These are phyloP conservation scores for Cyclina sinensis DNA, from an alignment of 1,140 invertebrate genomes.

Conservation along the genomic window DNA sequence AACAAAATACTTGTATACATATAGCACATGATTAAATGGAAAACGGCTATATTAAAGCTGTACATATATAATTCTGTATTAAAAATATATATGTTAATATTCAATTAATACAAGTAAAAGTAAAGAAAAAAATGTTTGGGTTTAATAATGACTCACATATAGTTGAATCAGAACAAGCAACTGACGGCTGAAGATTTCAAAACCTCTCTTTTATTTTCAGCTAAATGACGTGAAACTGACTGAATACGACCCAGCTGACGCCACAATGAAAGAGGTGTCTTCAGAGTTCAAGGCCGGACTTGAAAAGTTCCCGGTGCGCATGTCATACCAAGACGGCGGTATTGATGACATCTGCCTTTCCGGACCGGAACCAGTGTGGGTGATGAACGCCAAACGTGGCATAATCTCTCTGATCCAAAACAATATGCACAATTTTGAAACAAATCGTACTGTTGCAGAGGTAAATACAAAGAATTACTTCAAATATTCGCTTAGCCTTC, in stretches of 20 bases:
- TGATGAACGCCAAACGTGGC: conserved; percentile 95
- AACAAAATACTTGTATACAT: too few species aligned
- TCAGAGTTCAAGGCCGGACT: conserved; percentile 58
- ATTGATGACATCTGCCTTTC: conserved; percentile 86
- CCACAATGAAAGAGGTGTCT: background rate
- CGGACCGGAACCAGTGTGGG: conserved; percentile 91
- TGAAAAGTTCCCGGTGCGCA: conserved; percentile 86
- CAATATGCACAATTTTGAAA: conserved; percentile 93
- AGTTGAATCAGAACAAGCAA: background rate
- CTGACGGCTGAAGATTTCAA: background rate
- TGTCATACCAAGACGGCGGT: conserved; percentile 86
- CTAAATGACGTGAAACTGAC: conserved; percentile 32
- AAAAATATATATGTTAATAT: too few species aligned
- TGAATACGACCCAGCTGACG: conserved; percentile 41
- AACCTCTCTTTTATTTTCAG: background rate
- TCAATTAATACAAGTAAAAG: background rate
- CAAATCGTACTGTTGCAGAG: conserved; percentile 89
- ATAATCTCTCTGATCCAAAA: conserved; percentile 95
- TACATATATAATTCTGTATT: too few species aligned
- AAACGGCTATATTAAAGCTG: too few species aligned
- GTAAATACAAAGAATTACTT: too few species aligned
- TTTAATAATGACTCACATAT: background rate
- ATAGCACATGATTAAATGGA: too few species aligned
- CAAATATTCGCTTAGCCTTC: too few species aligned
- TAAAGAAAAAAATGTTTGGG: background rate